phyloP scores from a whole-genome alignment of 2,797 vertebrate genomes.

The Pantherophis alleghaniensis region DNA sequence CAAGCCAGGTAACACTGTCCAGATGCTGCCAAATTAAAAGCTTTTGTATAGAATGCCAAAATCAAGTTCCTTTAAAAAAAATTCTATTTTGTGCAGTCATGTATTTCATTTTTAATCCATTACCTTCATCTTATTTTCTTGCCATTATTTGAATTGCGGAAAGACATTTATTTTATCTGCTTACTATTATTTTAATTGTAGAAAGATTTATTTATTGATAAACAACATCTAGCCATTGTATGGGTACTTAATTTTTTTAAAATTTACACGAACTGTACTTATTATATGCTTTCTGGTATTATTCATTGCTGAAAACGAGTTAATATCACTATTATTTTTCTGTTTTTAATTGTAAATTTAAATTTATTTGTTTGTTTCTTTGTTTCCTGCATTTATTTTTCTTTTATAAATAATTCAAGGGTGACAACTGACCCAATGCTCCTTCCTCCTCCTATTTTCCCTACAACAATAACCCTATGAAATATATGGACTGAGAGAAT shows the following conservation, averaged over 20 bases:
- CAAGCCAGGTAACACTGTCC: not conserved
- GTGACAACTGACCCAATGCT: not conserved
- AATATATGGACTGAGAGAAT: not conserved
- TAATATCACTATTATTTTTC: constrained; percentile 65
- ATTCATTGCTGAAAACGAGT: constrained; percentile 56
- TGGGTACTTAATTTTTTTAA: not conserved
- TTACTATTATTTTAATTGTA: not conserved
- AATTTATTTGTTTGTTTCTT: constrained; percentile 53
- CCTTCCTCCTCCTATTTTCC: not conserved
- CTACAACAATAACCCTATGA: not conserved
- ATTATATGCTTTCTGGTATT: constrained; percentile 56
- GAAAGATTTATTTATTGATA: not conserved
- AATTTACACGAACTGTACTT: constrained; percentile 55
- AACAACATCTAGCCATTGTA: not conserved
- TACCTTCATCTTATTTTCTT: not conserved
- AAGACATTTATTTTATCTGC: not conserved
- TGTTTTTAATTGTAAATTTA: constrained; percentile 66
- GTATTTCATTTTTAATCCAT: not conserved
- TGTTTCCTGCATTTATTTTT: constrained; percentile 19
- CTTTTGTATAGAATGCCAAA: constrained; percentile 53
- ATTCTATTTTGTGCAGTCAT: not conserved
- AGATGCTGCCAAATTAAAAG: not conserved
- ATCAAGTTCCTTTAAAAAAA: constrained; percentile 8
- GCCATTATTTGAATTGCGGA: not conserved
- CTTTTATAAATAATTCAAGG: not conserved